Conservation (phyloP, 2,113 vertebrate species). For the Cnemophilus loriae region DNA sequence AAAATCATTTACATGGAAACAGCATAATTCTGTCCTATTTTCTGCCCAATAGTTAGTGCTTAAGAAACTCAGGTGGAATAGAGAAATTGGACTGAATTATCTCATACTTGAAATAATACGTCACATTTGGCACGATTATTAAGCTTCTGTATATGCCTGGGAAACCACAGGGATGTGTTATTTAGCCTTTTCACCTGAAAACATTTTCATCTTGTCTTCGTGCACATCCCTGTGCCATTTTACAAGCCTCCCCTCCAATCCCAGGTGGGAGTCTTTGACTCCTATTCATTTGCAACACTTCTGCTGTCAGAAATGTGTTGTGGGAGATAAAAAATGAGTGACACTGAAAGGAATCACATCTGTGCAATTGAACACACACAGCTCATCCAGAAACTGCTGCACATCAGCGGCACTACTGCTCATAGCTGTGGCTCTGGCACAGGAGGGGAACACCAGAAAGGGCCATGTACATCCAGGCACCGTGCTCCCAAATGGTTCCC, state of each 20-base stretch:
- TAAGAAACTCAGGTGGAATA: not conserved
- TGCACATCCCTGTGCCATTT: not conserved
- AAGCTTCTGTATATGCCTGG: not conserved
- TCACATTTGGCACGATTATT: not conserved
- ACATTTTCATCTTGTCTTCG: not conserved
- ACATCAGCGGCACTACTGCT: not conserved
- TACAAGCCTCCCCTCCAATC: not conserved
- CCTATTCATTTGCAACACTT: not conserved
- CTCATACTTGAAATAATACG: not conserved
- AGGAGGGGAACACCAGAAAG: not conserved
- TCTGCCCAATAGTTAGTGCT: not conserved
- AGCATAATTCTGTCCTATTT: not conserved
- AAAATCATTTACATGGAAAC: not conserved
- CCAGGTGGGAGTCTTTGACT: not conserved
- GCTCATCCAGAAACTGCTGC: not conserved
- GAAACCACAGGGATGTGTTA: not conserved
- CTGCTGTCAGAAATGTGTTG: not conserved
- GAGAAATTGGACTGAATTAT: not conserved
- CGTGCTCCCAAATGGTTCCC: not conserved
- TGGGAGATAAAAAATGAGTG: not conserved
- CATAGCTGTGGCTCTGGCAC: not conserved
- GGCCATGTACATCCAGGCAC: accelerated
- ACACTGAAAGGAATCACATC: not conserved
- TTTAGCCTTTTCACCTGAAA: not conserved
- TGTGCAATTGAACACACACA: not conserved